Evolutionary conservation across 2,888 invertebrate species (phyloP).

Genomic region (Metalampra italica): DNA sequence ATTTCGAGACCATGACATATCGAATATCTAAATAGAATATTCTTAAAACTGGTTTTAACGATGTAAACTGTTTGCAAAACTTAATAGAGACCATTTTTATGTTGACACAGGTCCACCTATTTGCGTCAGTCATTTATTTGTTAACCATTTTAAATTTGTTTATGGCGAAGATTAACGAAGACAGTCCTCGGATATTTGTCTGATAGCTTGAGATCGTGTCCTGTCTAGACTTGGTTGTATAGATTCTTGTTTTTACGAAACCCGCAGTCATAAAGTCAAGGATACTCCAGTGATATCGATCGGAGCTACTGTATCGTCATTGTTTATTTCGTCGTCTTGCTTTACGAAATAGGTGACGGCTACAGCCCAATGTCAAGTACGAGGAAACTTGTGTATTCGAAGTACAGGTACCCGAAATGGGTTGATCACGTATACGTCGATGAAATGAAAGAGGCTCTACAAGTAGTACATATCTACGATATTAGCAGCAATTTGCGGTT

Average conservation of each 20-base stretch:
- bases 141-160: too few species aligned
- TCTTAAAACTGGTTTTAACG: slow-evolving; percentile 3
- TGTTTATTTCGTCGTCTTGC: slow-evolving; percentile 18
- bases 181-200: too few species aligned
- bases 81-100: too few species aligned
- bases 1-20: slow-evolving; percentile 3
- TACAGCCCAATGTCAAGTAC: slow-evolving; percentile 59
- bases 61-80: too few species aligned
- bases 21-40: slow-evolving; percentile 1
- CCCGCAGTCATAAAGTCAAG: slow-evolving; percentile 8
- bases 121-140: too few species aligned
- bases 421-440: slow-evolving; percentile 9
- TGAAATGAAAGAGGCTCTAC: slow-evolving; percentile 8
- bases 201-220: too few species aligned
- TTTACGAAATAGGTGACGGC: slow-evolving; percentile 48
- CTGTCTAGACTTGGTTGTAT: too few species aligned
- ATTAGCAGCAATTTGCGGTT: slow-evolving; percentile 49
- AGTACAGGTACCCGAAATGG: slow-evolving; percentile 5
- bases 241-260: slow-evolving; percentile 1
- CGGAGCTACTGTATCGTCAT: slow-evolving; percentile 1
- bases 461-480: slow-evolving; percentile 11
- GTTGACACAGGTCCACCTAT: too few species aligned
- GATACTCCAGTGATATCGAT: slow-evolving; percentile 4
- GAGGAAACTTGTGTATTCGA: slow-evolving; percentile 34
- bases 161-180: too few species aligned